A percentile compares a stretch with the other conserved stretches of the same genome.
These are phyloP conservation scores for Myotis daubentonii DNA, from an alignment of 2,797 vertebrate species.

Conservation along the genomic window DNA sequence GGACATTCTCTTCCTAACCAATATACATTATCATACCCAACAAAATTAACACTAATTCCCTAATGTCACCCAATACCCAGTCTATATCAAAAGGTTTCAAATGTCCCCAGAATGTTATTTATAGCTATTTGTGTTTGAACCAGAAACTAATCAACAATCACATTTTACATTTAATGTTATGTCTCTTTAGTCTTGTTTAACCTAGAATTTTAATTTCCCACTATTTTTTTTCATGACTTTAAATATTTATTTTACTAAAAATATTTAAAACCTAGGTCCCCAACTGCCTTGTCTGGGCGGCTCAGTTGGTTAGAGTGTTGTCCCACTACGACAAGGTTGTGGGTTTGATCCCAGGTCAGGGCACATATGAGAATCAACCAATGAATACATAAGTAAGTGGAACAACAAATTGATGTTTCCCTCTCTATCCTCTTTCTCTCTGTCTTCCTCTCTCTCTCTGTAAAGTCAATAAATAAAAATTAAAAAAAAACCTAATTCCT, in stretches of 20 bases:
- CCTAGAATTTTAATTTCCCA: background rate
- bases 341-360: background rate
- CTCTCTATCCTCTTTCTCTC: background rate
- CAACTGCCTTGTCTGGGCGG: background rate
- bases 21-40: background rate
- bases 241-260: slow-evolving; percentile 38
- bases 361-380: background rate
- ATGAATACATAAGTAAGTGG: background rate
- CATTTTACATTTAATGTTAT: background rate
- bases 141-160: slow-evolving; percentile 18
- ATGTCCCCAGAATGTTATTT: background rate
- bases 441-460: background rate
- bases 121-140: background rate
- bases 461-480: background rate
- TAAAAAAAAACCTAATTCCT: background rate
- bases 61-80: background rate
- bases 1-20: background rate
- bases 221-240: background rate
- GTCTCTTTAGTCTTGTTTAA: background rate
- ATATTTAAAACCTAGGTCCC: background rate
- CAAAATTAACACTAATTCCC: background rate
- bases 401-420: background rate
- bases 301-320: background rate
- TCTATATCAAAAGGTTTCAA: background rate
- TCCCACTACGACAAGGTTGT: background rate